These are phyloP conservation scores for Thryonomys swinderianus DNA, from an alignment of 2,113 vertebrate species.

Conservation along the genomic window DNA sequence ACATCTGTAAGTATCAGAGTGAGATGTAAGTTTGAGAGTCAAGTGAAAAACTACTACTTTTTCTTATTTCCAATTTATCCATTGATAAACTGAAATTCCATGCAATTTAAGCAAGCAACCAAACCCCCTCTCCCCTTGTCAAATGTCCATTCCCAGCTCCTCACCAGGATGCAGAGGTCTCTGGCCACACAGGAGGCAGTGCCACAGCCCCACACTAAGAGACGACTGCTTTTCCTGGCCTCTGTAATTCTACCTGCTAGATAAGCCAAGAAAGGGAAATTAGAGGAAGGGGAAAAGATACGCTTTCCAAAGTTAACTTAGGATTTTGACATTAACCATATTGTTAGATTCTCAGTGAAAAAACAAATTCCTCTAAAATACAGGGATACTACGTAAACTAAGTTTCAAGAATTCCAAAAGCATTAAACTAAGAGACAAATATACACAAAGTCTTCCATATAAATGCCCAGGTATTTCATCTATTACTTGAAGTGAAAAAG, in stretches of 20 bases:
- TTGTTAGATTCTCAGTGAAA: neutral
- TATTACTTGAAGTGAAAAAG: neutral
- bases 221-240: constrained; percentile 40
- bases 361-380: neutral
- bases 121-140: neutral
- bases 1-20: neutral
- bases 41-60: neutral
- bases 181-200: constrained; percentile 41
- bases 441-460: neutral
- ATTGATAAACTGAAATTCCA: neutral
- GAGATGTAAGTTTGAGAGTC: neutral
- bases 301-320: neutral
- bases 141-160: neutral
- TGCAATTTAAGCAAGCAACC: neutral
- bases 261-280: constrained; percentile 50
- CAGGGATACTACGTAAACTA: neutral
- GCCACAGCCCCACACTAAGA: constrained; percentile 80
- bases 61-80: neutral
- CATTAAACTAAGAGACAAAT: neutral
- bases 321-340: neutral
- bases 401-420: neutral
- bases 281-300: neutral
- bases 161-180: constrained; percentile 65
- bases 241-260: constrained; percentile 77
- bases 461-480: neutral